Percentiles rank a stretch among this genome's conserved stretches.
These are phyloP conservation scores for Cryptotis parvus DNA, from an alignment of 2,113 vertebrate species.

Conservation along the genomic window DNA sequence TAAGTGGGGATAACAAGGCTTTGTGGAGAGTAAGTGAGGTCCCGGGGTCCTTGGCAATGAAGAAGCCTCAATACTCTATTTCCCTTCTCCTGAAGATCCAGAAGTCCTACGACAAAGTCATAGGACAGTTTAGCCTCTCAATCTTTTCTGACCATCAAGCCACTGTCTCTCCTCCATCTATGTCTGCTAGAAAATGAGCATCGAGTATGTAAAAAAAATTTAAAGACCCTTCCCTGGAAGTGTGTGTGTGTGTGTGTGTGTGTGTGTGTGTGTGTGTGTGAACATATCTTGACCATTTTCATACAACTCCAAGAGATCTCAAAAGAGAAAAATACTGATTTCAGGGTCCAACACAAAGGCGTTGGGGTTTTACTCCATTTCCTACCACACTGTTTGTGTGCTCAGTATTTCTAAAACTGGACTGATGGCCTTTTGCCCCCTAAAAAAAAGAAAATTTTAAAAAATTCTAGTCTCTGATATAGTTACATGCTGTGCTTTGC, in stretches of 20 bases:
- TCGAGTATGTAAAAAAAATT: not conserved
- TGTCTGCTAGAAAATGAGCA: slow-evolving; percentile 26
- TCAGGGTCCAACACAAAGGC: slow-evolving; percentile 51
- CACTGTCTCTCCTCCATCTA: not conserved
- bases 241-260: too few species aligned
- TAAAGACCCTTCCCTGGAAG: slow-evolving; percentile 21
- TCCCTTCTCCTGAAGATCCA: not conserved
- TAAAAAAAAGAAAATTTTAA: slow-evolving; percentile 55
- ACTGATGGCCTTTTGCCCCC: slow-evolving; percentile 58
- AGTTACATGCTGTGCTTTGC: slow-evolving; percentile 76
- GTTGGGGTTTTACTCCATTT: slow-evolving; percentile 67
- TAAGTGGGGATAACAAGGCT: too few species aligned
- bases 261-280: too few species aligned
- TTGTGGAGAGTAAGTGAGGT: slow-evolving; percentile 17
- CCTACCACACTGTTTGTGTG: slow-evolving; percentile 63
- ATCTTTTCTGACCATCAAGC: not conserved
- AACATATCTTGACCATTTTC: slow-evolving; percentile 63
- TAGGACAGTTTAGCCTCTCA: slow-evolving; percentile 27
- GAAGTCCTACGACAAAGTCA: slow-evolving; percentile 23
- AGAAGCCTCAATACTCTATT: not conserved
- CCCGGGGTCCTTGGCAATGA: not conserved
- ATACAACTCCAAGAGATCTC: slow-evolving; percentile 39
- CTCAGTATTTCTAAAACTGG: slow-evolving; percentile 70
- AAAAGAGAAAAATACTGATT: slow-evolving; percentile 20
- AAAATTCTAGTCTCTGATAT: slow-evolving; percentile 40